phyloP scores from a whole-genome alignment of 2,113 vertebrate genomes.

The Australoheros scitulus region DNA sequence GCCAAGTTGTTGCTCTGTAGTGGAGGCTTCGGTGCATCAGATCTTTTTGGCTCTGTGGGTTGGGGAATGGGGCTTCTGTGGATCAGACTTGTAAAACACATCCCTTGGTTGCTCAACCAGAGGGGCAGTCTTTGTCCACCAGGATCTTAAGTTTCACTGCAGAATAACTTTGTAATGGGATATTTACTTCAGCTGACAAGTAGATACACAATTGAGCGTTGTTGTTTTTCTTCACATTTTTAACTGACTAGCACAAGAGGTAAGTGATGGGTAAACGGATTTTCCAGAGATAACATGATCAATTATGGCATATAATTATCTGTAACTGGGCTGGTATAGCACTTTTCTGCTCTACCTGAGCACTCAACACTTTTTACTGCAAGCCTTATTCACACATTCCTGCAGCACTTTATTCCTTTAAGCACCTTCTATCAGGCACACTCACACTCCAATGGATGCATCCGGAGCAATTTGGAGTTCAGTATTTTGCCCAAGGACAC shows the following conservation, averaged over 20 bases:
- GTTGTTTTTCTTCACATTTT: not conserved
- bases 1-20: too few relatives aligned
- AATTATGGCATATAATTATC: not conserved
- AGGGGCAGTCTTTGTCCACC: not conserved
- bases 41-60: too few relatives aligned
- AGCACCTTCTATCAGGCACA: not conserved
- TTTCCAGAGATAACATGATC: not conserved
- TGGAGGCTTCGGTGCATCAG: too few relatives aligned
- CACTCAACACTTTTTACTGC: not conserved
- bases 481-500: not conserved
- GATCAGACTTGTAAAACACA: too few relatives aligned
- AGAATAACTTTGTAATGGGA: not conserved
- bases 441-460: not conserved
- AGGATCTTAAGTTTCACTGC: not conserved
- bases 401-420: not conserved
- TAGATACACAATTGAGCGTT: too few relatives aligned
- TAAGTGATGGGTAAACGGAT: not conserved
- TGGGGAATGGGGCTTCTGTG: too few relatives aligned
- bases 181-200: not conserved
- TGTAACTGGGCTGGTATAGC: not conserved
- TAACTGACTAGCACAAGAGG: not conserved
- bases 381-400: not conserved
- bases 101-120: too few relatives aligned
- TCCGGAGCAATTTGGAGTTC: not conserved
- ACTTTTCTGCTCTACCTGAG: not conserved